These are phyloP conservation scores for Plectropomus leopardus DNA, from an alignment of 2,113 vertebrate genomes.

Conservation along the genomic window DNA sequence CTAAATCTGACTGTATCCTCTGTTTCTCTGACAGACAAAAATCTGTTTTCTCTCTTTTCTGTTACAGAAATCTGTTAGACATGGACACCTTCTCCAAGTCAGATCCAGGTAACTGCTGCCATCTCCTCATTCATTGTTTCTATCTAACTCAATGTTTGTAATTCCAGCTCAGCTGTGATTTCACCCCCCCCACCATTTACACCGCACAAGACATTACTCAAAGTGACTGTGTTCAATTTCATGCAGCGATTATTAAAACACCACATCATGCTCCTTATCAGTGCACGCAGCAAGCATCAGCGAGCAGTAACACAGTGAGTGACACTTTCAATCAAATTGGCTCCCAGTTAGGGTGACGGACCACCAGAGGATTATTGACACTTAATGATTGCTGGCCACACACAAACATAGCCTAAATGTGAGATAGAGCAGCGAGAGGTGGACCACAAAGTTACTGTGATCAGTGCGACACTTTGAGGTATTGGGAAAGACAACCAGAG, in stretches of 20 bases:
- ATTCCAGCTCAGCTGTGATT: constrained; percentile 5
- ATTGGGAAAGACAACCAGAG: background rate
- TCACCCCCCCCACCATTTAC: background rate
- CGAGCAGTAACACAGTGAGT: constrained; percentile 6
- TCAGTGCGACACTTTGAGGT: background rate
- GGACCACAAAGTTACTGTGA: constrained; percentile 1
- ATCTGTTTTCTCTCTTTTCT: constrained; percentile 46
- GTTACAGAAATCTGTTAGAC: constrained; percentile 91
- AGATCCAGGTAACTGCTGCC: constrained; percentile 89
- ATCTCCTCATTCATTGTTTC: constrained; percentile 2
- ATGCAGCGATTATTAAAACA: constrained; percentile 32
- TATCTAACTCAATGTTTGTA: constrained; percentile 17
- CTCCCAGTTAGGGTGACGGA: constrained; percentile 13
- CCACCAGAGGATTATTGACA: constrained; percentile 28
- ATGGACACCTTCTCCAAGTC: constrained; percentile 98
- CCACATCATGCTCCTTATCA: constrained; percentile 16
- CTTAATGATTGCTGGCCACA: constrained; percentile 9
- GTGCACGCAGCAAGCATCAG: background rate
- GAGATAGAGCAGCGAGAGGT: constrained; percentile 13
- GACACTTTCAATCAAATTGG: constrained; percentile 32
- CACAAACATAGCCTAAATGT: background rate
- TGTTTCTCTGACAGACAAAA: too few species aligned
- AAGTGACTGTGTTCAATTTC: constrained; percentile 4
- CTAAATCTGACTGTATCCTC: background rate
- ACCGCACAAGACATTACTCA: background rate